A percentile compares a stretch with the other conserved stretches of the same genome.
Conservation (phyloP, 2,888 invertebrate species). For the Microplitis deprimator region DNA sequence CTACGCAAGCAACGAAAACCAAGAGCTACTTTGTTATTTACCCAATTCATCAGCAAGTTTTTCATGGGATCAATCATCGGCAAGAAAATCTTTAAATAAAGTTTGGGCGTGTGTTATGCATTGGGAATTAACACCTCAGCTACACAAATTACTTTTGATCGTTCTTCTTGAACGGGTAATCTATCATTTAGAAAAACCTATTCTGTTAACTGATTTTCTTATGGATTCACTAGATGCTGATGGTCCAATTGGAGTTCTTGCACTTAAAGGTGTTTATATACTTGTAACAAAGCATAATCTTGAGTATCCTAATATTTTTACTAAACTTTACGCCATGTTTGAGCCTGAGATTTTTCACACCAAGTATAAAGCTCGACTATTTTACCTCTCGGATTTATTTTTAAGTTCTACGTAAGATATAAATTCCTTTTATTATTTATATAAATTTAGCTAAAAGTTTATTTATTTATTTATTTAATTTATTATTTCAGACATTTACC, state of each 20-base stretch:
- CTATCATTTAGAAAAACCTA: slow-evolving; percentile 84
- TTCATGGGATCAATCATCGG: slow-evolving; percentile 75
- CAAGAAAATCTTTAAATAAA: slow-evolving; percentile 78
- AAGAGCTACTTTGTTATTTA: slow-evolving; percentile 61
- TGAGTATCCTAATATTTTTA: slow-evolving; percentile 95
- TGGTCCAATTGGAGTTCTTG: slow-evolving; percentile 89
- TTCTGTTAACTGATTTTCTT: slow-evolving; percentile 91
- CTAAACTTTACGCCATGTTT: slow-evolving; percentile 94
- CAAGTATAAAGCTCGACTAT: slow-evolving; percentile 89
- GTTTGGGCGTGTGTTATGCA: slow-evolving; percentile 85
- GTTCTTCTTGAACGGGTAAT: slow-evolving; percentile 87
- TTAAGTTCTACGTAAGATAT: slow-evolving; percentile 88
- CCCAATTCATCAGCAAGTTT: slow-evolving; percentile 69
- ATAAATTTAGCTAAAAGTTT: neutral
- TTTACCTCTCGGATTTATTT: slow-evolving; percentile 91
- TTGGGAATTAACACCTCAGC: slow-evolving; percentile 78
- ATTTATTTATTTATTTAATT: neutral
- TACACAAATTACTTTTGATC: slow-evolving; percentile 85
- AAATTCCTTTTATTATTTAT: slow-evolving; percentile 15
- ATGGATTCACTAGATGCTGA: slow-evolving; percentile 91
- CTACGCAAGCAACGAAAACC: slow-evolving; percentile 52
- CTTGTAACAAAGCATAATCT: slow-evolving; percentile 93
- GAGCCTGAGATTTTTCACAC: slow-evolving; percentile 92
- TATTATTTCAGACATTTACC: slow-evolving; percentile 83
- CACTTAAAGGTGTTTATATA: slow-evolving; percentile 92